Conservation (phyloP, 2,888 invertebrate species). For the Fragum fragum region DNA sequence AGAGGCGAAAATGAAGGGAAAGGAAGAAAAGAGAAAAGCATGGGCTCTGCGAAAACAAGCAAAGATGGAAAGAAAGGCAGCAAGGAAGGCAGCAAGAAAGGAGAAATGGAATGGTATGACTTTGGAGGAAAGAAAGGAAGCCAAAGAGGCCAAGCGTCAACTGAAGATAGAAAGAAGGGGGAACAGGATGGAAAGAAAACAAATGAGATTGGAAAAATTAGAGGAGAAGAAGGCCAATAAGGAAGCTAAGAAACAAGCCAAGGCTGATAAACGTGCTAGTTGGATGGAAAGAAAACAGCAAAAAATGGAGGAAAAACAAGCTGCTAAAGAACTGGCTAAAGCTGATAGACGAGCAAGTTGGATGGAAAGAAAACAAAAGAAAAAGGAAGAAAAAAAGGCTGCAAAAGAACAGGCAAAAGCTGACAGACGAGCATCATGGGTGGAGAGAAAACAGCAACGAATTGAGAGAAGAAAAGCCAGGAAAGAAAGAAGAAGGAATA, state of each 20-base stretch:
- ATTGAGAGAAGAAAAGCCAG: neutral
- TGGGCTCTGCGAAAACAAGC: conserved; percentile 10
- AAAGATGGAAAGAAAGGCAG: conserved; percentile 15
- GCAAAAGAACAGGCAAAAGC: neutral
- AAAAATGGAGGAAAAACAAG: conserved; percentile 13
- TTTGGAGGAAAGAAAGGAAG: neutral
- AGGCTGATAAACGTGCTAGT: neutral
- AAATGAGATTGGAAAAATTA: conserved; percentile 4
- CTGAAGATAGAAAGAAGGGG: neutral
- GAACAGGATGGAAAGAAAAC: neutral
- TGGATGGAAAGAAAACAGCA: conserved; percentile 13
- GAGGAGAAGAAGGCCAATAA: neutral
- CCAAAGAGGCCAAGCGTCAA: neutral
- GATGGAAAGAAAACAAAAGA: conserved; percentile 10
- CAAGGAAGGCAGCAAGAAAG: conserved; percentile 5
- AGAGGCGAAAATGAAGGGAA: neutral
- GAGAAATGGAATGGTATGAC: conserved; percentile 15
- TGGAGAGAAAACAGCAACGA: conserved; percentile 18
- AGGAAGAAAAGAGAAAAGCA: neutral
- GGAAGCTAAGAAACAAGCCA: neutral
- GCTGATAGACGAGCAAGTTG: neutral
- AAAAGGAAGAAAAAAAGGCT: conserved; percentile 6
- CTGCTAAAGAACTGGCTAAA: neutral
- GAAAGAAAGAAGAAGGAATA: conserved; percentile 3
- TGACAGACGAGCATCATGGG: neutral